Percentiles rank a stretch among this genome's conserved stretches.
phyloP scores from a whole-genome alignment of 1,140 invertebrate genomes.

The Ericerus pela region DNA sequence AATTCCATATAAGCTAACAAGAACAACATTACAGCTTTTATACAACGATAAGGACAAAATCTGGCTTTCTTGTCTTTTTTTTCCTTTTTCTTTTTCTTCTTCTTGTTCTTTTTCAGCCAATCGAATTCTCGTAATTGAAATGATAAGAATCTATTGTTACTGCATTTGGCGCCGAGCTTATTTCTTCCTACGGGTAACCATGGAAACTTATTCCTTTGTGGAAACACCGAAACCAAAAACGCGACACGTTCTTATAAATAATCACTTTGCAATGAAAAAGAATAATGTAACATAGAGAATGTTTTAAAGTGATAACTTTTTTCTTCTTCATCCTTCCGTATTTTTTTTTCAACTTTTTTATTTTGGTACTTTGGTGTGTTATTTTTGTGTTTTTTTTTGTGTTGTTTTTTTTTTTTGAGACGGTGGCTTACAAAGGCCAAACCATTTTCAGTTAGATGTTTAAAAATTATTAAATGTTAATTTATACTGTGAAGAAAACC shows the following conservation, averaged over 20 bases:
- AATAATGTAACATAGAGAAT: conserved; percentile 7
- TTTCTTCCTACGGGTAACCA: conserved; percentile 5
- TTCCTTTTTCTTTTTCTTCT: conserved; percentile 3
- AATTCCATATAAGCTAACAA: conserved; percentile 8
- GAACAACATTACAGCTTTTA: conserved; percentile 7
- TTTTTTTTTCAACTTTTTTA: too few species aligned
- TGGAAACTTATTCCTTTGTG: conserved; percentile 11
- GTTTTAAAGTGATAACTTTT: conserved; percentile 12
- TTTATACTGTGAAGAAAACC: too few species aligned
- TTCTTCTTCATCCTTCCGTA: too few species aligned
- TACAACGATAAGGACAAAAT: conserved; percentile 11
- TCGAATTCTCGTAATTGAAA: conserved; percentile 11
- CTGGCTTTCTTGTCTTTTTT: neutral
- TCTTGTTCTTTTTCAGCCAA: conserved; percentile 9
- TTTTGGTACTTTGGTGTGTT: too few species aligned
- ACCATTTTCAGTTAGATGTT: too few species aligned
- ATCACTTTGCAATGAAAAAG: conserved; percentile 9
- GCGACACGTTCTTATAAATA: conserved; percentile 12
- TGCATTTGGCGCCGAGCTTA: conserved; percentile 11
- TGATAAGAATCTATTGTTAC: conserved; percentile 12
- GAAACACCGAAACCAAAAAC: conserved; percentile 7
- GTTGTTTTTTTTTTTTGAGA: too few species aligned
- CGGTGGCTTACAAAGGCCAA: too few species aligned
- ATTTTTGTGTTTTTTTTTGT: too few species aligned
- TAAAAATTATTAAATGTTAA: too few species aligned